Conservation (phyloP, 2,888 invertebrate genomes). For the Drosophila aldrichi region DNA sequence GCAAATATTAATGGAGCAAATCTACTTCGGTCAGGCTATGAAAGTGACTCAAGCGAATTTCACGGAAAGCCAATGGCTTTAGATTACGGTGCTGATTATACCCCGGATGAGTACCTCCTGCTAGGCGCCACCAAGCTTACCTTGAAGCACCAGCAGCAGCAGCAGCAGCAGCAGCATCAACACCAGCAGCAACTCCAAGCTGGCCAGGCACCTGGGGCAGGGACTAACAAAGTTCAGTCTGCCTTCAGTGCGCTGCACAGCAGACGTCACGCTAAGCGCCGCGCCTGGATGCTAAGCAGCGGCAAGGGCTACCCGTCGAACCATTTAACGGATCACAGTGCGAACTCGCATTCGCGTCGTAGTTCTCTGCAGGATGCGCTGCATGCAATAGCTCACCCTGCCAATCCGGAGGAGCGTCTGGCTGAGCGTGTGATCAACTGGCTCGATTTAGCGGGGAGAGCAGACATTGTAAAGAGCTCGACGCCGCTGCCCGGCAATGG, state of each 20-base stretch:
- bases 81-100: constrained; percentile 53
- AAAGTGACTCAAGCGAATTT: constrained; percentile 50
- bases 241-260: constrained; percentile 36
- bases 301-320: constrained; percentile 59
- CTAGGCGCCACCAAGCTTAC: constrained; percentile 69
- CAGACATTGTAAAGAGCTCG: constrained; percentile 70
- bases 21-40: constrained; percentile 36
- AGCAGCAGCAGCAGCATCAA: constrained; percentile 66
- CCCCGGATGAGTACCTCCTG: constrained; percentile 59
- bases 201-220: constrained; percentile 25
- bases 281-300: constrained; percentile 50
- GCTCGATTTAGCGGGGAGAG: constrained; percentile 91
- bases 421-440: constrained; percentile 92
- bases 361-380: constrained; percentile 81
- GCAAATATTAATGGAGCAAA: neutral
- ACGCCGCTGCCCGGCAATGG: constrained; percentile 35
- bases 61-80: constrained; percentile 31
- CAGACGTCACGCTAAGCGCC: constrained; percentile 56
- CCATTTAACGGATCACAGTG: constrained; percentile 46
- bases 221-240: constrained; percentile 33
- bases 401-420: constrained; percentile 85
- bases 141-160: constrained; percentile 64
- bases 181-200: constrained; percentile 15
- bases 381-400: constrained; percentile 29
- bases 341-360: constrained; percentile 72